phyloP scores from a whole-genome alignment of 2,113 vertebrate species.

The Sinosuthora webbiana region DNA sequence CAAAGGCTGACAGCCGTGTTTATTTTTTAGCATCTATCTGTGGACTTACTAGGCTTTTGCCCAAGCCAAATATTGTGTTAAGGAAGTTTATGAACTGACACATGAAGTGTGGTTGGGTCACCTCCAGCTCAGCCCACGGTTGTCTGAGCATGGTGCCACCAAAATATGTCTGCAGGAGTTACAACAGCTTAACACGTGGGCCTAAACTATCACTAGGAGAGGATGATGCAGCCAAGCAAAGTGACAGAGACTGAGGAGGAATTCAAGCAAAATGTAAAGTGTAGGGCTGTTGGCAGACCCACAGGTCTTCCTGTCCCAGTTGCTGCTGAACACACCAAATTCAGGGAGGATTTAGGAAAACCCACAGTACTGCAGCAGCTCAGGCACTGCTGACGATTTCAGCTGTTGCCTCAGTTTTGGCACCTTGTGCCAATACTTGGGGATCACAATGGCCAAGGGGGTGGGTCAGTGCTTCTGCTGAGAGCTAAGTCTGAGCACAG shows the following conservation, averaged over 20 bases:
- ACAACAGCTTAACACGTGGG: neutral
- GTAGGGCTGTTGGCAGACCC: neutral
- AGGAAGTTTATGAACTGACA: constrained; percentile 10
- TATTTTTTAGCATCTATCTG: constrained; percentile 23
- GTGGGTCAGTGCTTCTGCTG: neutral
- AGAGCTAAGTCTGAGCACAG: neutral
- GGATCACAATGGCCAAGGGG: fast-evolving
- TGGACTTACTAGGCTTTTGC: neutral
- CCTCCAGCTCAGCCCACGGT: neutral
- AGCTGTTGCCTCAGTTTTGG: neutral
- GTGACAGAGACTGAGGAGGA: neutral
- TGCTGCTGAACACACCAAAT: neutral
- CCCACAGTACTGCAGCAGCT: neutral
- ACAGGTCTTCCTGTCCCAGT: neutral
- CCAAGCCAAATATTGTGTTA: constrained; percentile 28
- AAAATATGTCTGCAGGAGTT: neutral
- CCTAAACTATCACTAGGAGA: neutral
- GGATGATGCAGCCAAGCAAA: neutral
- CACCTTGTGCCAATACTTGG: neutral
- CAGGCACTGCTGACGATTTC: neutral
- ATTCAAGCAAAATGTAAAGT: neutral
- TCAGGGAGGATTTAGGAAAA: neutral
- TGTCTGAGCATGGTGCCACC: neutral
- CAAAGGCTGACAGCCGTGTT: constrained; percentile 26
- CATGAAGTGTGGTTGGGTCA: neutral